Evolutionary conservation across 2,888 invertebrate genomes (phyloP), one percentile per base, ranked within the genome.

Genomic region (Willowsia nigromaculata): DNA sequence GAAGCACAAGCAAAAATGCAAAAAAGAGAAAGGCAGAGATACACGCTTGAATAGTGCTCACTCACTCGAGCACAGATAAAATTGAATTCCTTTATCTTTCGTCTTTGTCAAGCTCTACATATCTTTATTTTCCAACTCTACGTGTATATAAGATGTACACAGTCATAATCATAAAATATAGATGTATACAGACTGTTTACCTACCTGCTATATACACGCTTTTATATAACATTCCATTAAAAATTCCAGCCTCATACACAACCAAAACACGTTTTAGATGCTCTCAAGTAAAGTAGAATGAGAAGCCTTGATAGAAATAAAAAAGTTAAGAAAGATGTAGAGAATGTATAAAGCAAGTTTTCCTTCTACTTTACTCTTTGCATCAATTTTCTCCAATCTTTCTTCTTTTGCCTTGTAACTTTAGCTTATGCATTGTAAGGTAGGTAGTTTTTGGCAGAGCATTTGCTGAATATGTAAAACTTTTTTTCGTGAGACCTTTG

Each of bases 351-450:
- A 81, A 81, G 81, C 87, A 81, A 81, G 43, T 81, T 87, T 86
- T 68, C 22, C 85, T 80, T 80, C 81, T 87, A 43, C 40, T 15
- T 15, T 80, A 18, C 30, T 56, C 56, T 22, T 40, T 40, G 40
- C 81, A 71, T 71, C 87, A 87, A 87, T 87, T 87, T 68, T 87
- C 68, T 81, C 81, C 81, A 87, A 87, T 87, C 87, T 81, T 87
- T 87, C 59, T 53, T 15, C 33, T 78, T 37, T 15, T 80, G 3
- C 43, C 22, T 62, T 25, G 1, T 15, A 33, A 62, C 56, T 56
- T 62, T 62, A 33, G 13, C 33, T n/a, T 56, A 56, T 1, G 15
- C 9, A 25, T 9, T 1, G 50, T 18, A 50, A 18, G 1, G 1
- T 50, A 68, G 18, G 5, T 43, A 18, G 68, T 7, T 33, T 59